Evolutionary conservation across 2,797 vertebrate genomes (phyloP).

Genomic region (Agapornis canus): DNA sequence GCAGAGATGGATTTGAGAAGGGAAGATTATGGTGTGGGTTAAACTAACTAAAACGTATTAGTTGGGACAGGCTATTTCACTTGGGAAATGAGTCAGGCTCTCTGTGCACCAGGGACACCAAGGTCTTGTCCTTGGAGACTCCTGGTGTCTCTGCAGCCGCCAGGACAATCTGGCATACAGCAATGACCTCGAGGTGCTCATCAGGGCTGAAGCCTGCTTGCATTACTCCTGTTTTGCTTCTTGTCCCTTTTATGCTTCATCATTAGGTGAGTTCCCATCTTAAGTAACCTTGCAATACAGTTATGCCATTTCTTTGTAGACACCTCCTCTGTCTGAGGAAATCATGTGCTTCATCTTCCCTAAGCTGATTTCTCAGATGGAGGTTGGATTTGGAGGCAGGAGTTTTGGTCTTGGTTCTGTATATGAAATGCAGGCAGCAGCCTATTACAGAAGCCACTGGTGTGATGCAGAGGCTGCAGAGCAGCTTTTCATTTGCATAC

Average conservation of each 20-base stretch:
- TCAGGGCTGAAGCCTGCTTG: neutral
- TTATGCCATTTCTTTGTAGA: neutral
- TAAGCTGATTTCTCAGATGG: neutral
- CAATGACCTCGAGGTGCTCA: neutral
- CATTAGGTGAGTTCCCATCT: neutral
- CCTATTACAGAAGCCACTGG: fast-evolving
- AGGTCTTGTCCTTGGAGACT: conserved; percentile 34
- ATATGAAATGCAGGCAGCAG: neutral
- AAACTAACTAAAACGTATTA: neutral
- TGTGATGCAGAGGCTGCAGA: neutral
- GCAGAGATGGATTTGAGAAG: neutral
- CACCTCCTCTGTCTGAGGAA: neutral
- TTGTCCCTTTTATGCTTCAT: fast-evolving
- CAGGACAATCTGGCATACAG: neutral
- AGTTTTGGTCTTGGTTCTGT: neutral
- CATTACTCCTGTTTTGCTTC: neutral
- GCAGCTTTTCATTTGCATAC: neutral
- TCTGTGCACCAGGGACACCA: neutral
- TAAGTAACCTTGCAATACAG: fast-evolving
- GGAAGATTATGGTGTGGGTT: neutral
- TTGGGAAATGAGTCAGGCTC: conserved; percentile 17
- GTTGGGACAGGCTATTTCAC: conserved; percentile 17
- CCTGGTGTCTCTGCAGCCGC: conserved; percentile 38
- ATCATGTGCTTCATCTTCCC: neutral
- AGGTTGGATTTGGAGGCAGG: neutral